Base-by-base conservation (phyloP, 2,888 invertebrate species). In the Pimpla rufipes region DNA sequence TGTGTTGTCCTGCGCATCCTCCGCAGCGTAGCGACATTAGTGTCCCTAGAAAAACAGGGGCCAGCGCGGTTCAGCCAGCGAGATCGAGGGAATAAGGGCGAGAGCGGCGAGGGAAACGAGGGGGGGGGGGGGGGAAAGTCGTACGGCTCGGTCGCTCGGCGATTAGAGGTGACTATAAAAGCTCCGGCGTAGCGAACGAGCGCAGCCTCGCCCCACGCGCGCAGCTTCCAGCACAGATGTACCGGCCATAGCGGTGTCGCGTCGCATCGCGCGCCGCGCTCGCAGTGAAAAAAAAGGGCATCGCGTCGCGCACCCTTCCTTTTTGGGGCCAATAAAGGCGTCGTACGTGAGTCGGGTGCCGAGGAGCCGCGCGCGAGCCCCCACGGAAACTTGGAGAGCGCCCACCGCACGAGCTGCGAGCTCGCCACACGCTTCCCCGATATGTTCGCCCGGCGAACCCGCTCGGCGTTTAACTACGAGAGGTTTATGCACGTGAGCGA, bases 321-420 rank as follows among this genome's bases (percentile, higher is more conserved):
- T 89, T 89, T 89, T 86, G 81, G 55, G 82, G 71, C 87, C 85
- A 88, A 88, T 87, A 88, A 89, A 89, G 85, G 87, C 81, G 81
- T 52, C 76, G 87, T 86, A 84, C 89, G 89, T 89, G 89, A 89
- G 79, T 40, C 55, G 83, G 47, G 68, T 83, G 55, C 73, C 50
- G 64, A 83, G n/a, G 50, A 73, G 62, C 83, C 80, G 45, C 86
- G 29, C 29, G 29, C 29, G n/a, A n/a, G 3, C 29, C 29, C 29
- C 29, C 29, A 29, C 29, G 78, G 62, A 45, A 79, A 59, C 45
- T 10, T 37, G 45, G 45, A 42, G 21, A 47, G 68, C 62, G 67
- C 50, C 16, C 18, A 21, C 18, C 37, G 62, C 62, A 68, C 79
- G 81, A 29, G 29, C 3, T 29, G 29, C 29, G 29, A 29, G 29